Evolutionary conservation across 2,797 vertebrate genomes (phyloP).

Genomic region (Alauda arvensis): DNA sequence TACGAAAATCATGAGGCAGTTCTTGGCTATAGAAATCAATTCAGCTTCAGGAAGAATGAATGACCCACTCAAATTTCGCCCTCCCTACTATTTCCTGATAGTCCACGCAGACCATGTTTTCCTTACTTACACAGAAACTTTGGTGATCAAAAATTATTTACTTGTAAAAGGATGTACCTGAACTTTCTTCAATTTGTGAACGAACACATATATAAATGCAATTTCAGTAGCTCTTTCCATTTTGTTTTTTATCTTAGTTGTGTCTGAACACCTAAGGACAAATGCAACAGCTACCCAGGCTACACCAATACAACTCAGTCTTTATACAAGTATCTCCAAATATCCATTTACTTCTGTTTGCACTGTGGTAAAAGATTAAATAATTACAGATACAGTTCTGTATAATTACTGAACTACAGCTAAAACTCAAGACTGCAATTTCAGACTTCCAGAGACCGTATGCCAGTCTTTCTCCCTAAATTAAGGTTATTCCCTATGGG

Average conservation of each 20-base stretch:
- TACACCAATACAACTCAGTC: not conserved
- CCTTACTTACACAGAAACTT: not conserved
- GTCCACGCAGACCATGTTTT: fast-evolving
- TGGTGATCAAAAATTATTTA: not conserved
- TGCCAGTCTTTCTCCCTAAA: not conserved
- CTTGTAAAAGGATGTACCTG: not conserved
- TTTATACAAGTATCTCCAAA: not conserved
- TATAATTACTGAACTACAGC: not conserved
- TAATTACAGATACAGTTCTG: not conserved
- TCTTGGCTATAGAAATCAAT: not conserved
- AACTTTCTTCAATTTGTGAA: not conserved
- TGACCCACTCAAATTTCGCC: not conserved
- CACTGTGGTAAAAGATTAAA: not conserved
- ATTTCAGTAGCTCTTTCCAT: not conserved
- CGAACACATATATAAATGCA: not conserved
- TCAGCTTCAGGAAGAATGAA: not conserved
- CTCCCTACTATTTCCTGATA: not conserved
- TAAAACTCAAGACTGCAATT: not conserved
- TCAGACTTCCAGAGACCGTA: not conserved
- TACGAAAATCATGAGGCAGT: not conserved
- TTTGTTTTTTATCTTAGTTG: not conserved
- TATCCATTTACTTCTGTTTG: not conserved
- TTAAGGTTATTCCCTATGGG: not conserved
- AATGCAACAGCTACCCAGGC: not conserved
- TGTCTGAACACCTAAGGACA: not conserved